Conservation (phyloP, 2,797 vertebrate genomes). For the Rallus crepitans region DNA sequence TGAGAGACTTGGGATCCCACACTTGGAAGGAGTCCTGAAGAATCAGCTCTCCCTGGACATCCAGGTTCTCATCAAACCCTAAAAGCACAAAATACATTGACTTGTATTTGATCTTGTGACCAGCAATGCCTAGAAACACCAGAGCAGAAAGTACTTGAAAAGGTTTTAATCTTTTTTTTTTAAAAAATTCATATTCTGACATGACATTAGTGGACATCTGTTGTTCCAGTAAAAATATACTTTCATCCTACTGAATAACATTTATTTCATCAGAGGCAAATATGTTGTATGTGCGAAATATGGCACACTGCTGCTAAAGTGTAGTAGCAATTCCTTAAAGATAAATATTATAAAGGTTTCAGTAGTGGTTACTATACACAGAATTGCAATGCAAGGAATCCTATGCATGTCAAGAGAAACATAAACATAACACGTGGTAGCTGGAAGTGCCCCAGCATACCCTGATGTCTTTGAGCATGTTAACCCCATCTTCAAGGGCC, state of each 20-base stretch:
- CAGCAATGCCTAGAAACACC: not conserved
- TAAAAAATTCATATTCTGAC: not conserved
- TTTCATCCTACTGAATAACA: not conserved
- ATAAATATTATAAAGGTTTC: not conserved
- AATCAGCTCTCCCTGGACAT: slow-evolving; percentile 96
- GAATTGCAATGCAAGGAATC: not conserved
- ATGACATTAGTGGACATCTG: not conserved
- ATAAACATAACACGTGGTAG: not conserved
- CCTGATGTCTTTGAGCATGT: not conserved
- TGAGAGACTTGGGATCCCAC: slow-evolving; percentile 97
- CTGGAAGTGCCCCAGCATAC: not conserved
- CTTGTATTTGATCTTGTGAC: not conserved
- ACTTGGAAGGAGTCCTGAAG: slow-evolving; percentile 99
- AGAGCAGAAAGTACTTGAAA: not conserved
- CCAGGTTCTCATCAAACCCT: slow-evolving; percentile 98
- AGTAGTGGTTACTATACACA: not conserved
- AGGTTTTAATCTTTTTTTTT: not conserved
- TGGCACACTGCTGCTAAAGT: not conserved
- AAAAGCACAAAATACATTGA: slow-evolving; percentile 15
- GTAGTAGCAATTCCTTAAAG: not conserved
- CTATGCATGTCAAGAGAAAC: not conserved
- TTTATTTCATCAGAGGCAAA: not conserved
- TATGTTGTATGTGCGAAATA: not conserved
- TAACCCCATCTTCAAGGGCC: not conserved
- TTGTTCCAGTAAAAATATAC: not conserved